Percentiles rank a stretch among this genome's conserved stretches.
These are phyloP conservation scores for Myzus persicae DNA, from an alignment of 1,140 invertebrate species.

Conservation along the genomic window DNA sequence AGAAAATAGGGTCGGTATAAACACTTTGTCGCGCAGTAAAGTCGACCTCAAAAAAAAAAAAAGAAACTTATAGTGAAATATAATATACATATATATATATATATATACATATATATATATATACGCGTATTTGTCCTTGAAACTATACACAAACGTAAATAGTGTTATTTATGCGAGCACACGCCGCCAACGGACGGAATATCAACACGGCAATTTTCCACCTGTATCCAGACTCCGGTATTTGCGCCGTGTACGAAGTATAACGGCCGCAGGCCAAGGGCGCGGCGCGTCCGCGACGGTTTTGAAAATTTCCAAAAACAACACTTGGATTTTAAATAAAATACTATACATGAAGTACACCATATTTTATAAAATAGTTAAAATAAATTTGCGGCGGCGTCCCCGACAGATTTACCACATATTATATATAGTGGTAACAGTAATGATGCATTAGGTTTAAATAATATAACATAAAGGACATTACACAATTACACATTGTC, in stretches of 20 bases:
- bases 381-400: background rate
- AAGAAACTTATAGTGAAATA: constrained; percentile 3
- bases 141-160: constrained; percentile 4
- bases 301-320: constrained; percentile 15
- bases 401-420: background rate
- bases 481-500: background rate
- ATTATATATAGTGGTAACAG: too few relatives aligned
- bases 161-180: constrained; percentile 46
- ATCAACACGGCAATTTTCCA: constrained; percentile 35
- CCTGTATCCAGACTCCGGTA: constrained; percentile 23
- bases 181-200: background rate
- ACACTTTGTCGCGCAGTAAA: background rate
- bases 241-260: background rate
- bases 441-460: background rate
- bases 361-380: background rate
- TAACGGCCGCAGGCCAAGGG: constrained; percentile 2
- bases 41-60: background rate
- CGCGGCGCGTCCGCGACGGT: background rate
- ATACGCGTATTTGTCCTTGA: constrained; percentile 35
- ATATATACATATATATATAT: background rate
- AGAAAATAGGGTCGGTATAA: background rate
- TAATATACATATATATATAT: background rate
- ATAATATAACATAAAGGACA: background rate
- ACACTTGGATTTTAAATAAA: background rate
- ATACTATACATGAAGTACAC: background rate